A percentile compares a stretch with the other conserved stretches of the same genome.
These are phyloP conservation scores for Alca torda DNA, from an alignment of 2,797 vertebrate genomes.

Conservation along the genomic window DNA sequence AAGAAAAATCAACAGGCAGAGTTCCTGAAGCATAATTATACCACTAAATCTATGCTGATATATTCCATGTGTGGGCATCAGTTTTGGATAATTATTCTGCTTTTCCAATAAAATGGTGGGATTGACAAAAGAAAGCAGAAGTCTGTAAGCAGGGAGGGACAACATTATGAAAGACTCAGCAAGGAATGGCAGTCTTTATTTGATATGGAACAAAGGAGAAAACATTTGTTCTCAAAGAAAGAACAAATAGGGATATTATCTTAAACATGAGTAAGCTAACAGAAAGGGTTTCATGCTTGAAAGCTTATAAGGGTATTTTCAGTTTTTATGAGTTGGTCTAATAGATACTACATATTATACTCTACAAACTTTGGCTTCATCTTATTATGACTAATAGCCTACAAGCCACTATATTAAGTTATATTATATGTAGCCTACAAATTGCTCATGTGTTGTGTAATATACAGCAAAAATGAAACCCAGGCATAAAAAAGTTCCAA, in stretches of 20 bases:
- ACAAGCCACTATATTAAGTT: background rate
- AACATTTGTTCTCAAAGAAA: background rate
- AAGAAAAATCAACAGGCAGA: conserved; percentile 5
- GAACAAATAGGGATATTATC: background rate
- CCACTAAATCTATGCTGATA: background rate
- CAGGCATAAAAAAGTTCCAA: background rate
- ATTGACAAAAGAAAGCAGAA: conserved; percentile 18
- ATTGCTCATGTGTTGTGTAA: background rate
- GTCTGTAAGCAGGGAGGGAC: background rate
- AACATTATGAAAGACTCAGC: background rate
- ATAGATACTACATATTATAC: background rate
- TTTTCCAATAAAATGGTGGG: background rate
- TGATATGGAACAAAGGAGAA: background rate
- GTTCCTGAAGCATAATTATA: background rate
- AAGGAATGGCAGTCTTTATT: background rate
- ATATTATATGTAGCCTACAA: background rate
- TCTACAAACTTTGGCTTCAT: background rate
- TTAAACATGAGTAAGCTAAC: background rate
- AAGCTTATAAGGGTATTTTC: background rate
- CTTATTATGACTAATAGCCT: background rate
- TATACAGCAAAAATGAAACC: background rate
- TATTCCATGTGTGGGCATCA: conserved; percentile 15
- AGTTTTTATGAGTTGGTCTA: background rate
- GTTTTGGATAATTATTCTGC: conserved; percentile 18
- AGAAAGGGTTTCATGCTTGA: background rate